A percentile compares a stretch with the other conserved stretches of the same genome.
Evolutionary conservation across 2,797 vertebrate genomes (phyloP).

Genomic region (Cercopithecus diana): DNA sequence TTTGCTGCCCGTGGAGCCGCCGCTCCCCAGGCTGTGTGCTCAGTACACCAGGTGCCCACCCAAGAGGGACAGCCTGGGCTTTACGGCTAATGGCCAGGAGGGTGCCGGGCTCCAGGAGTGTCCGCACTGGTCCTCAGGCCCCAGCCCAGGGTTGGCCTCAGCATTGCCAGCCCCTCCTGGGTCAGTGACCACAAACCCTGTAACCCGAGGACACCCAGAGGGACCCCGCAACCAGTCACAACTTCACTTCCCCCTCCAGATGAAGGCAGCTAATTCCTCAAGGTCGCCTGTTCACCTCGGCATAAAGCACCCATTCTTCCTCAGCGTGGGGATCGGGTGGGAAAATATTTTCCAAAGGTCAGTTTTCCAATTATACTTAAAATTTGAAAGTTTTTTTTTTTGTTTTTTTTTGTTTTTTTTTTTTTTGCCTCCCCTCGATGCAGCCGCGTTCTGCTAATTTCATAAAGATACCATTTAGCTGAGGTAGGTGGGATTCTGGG

Average conservation of each 20-base stretch:
- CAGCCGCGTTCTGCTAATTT: slow-evolving; percentile 84
- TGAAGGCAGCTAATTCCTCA: slow-evolving; percentile 66
- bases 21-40: too few species aligned
- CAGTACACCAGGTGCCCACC: not conserved
- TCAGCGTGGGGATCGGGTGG: slow-evolving; percentile 72
- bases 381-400: slow-evolving; percentile 83
- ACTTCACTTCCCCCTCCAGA: not conserved
- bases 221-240: not conserved
- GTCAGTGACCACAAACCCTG: not conserved
- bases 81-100: not conserved
- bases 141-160: not conserved
- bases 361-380: slow-evolving; percentile 87
- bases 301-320: slow-evolving; percentile 83
- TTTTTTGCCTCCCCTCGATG: slow-evolving; percentile 77
- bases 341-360: slow-evolving; percentile 88
- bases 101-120: not conserved
- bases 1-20: not conserved
- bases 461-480: slow-evolving; percentile 90
- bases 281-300: slow-evolving; percentile 35
- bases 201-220: slow-evolving; percentile 34
- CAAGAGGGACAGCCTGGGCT: not conserved
- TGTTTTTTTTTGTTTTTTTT: slow-evolving; percentile 80
- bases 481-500: slow-evolving; percentile 87
- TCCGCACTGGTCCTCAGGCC: not conserved
- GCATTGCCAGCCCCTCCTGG: not conserved